phyloP scores from a whole-genome alignment of 1,140 invertebrate species.

The Caenorhabditis inopinata region DNA sequence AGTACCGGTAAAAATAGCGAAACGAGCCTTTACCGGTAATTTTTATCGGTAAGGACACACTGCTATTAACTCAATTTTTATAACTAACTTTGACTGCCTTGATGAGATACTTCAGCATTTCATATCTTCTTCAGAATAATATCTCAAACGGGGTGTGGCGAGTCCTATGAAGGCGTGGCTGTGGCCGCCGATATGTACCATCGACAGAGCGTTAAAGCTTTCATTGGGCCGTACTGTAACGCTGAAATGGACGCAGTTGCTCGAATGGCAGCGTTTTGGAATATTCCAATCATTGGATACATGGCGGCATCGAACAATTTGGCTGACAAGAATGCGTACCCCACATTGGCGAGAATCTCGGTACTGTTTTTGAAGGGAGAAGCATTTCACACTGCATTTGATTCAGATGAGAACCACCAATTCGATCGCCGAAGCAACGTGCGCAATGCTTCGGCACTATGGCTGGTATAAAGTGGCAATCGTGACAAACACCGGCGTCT shows the following conservation, averaged over 20 bases:
- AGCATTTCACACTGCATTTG: not conserved
- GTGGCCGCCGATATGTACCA: constrained; percentile 58
- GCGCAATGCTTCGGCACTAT: constrained; percentile 55
- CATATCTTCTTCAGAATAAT: constrained; percentile 47
- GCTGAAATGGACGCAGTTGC: constrained; percentile 60
- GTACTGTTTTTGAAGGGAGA: not conserved
- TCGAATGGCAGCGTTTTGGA: constrained; percentile 63
- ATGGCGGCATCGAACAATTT: constrained; percentile 56
- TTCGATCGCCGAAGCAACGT: constrained; percentile 54
- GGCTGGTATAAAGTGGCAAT: constrained; percentile 58
- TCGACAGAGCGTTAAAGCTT: constrained; percentile 51
- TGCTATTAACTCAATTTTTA: too few relatives aligned
- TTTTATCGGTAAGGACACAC: too few relatives aligned
- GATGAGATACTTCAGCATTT: not conserved
- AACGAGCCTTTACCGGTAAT: too few relatives aligned
- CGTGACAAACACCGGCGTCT: constrained; percentile 56
- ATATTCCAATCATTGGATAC: constrained; percentile 59
- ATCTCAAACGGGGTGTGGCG: constrained; percentile 55
- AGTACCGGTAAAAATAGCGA: too few relatives aligned
- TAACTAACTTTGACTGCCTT: too few relatives aligned
- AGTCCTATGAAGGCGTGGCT: constrained; percentile 57
- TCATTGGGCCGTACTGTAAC: constrained; percentile 54
- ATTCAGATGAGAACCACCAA: constrained; percentile 55
- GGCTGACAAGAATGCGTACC: constrained; percentile 58
- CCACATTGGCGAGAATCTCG: constrained; percentile 56